A percentile compares a stretch with the other conserved stretches of the same genome.
These are phyloP conservation scores for Arvicanthis niloticus DNA, from an alignment of 2,113 vertebrate species.

Conservation along the genomic window DNA sequence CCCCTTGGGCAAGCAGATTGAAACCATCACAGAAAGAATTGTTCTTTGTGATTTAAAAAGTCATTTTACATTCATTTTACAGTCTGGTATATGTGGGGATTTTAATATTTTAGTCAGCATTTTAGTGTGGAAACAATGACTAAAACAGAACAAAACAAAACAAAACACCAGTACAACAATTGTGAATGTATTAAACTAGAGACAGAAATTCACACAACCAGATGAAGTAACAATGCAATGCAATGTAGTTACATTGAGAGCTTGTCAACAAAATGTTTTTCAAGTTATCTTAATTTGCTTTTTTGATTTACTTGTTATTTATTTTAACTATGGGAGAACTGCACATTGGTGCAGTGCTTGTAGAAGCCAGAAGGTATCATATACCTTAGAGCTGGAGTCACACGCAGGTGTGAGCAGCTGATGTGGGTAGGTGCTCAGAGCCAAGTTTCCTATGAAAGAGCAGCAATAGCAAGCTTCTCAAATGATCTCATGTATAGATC, in stretches of 20 bases:
- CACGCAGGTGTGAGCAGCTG: background rate
- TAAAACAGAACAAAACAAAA: background rate
- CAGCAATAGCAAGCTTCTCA: background rate
- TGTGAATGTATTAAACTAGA: background rate
- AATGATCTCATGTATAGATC: background rate
- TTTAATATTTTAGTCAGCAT: background rate
- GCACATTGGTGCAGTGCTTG: background rate
- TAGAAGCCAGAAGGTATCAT: background rate
- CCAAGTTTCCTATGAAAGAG: background rate
- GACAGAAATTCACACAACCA: background rate
- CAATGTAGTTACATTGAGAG: background rate
- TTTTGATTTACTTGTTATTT: background rate
- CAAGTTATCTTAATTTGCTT: background rate
- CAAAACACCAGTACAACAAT: background rate
- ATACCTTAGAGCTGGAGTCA: too few species aligned
- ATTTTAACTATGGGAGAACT: background rate
- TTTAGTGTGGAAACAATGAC: background rate
- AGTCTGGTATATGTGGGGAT: background rate
- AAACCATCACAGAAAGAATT: too few species aligned
- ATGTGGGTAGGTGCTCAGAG: too few species aligned
- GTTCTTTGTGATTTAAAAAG: background rate
- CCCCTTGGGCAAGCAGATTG: too few species aligned
- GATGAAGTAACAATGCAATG: background rate
- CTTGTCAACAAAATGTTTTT: constrained; percentile 10
- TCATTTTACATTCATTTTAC: background rate